Conservation (phyloP, 2,888 invertebrate species). For the Drosophila colorata region DNA sequence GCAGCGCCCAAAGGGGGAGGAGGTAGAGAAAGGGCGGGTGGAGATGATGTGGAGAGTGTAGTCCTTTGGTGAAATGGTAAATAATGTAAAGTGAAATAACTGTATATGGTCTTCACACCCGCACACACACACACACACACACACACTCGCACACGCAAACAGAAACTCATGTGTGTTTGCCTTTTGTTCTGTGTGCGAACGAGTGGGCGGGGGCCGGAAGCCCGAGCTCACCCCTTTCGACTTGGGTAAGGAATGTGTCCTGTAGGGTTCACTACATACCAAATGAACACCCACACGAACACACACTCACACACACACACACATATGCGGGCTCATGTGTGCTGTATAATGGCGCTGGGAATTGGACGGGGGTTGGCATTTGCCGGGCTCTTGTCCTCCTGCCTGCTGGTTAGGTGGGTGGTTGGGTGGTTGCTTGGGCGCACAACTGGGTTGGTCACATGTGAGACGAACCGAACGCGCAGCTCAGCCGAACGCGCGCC, state of each 20-base stretch:
- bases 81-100: constrained; percentile 80
- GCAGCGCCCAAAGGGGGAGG: constrained; percentile 13
- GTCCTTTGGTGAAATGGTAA: constrained; percentile 74
- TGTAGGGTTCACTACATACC: constrained; percentile 80
- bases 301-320: constrained; percentile 7
- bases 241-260: constrained; percentile 77
- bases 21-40: neutral
- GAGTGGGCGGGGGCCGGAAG: constrained; percentile 10
- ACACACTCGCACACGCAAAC: constrained; percentile 10
- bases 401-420: constrained; percentile 39
- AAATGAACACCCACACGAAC: constrained; percentile 69
- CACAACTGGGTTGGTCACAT: constrained; percentile 62
- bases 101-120: constrained; percentile 68
- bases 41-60: constrained; percentile 13
- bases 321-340: constrained; percentile 18
- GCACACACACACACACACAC: constrained; percentile 18
- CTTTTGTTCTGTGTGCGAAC: constrained; percentile 57
- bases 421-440: constrained; percentile 36
- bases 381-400: constrained; percentile 49
- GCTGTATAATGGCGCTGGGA: constrained; percentile 68
- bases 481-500: constrained; percentile 40
- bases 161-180: constrained; percentile 48
- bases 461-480: constrained; percentile 41
- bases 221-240: constrained; percentile 59
- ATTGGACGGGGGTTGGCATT: constrained; percentile 54